Conservation (phyloP, 1,140 invertebrate genomes). For the Luehdorfia chinensis region DNA sequence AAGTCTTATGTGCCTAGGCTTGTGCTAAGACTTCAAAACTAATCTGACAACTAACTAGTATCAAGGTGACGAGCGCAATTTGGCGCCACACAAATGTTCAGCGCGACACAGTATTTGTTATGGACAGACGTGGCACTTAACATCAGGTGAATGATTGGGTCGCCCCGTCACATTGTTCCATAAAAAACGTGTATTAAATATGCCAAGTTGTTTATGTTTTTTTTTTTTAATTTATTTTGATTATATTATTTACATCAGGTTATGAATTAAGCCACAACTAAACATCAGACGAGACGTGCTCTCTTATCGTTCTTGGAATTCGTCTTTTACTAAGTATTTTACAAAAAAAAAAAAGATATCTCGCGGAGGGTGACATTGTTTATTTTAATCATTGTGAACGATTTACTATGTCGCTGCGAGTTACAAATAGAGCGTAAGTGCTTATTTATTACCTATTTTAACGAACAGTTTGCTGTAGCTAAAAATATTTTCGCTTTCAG, state of each 20-base stretch:
- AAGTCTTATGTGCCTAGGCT: too few relatives aligned
- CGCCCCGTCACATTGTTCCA: too few relatives aligned
- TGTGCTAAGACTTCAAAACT: too few relatives aligned
- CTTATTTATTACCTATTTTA: slow-evolving; percentile 19
- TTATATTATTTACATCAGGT: background rate
- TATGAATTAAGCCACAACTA: slow-evolving; percentile 25
- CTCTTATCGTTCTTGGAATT: slow-evolving; percentile 66
- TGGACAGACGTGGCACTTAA: too few relatives aligned
- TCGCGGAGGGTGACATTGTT: slow-evolving; percentile 50
- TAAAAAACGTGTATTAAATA: background rate
- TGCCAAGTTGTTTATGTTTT: too few relatives aligned
- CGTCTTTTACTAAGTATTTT: slow-evolving; percentile 68
- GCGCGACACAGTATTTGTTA: too few relatives aligned
- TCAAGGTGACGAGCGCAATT: too few relatives aligned
- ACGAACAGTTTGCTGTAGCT: background rate
- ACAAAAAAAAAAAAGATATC: slow-evolving; percentile 60
- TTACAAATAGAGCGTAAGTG: slow-evolving; percentile 16
- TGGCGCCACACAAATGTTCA: too few relatives aligned
- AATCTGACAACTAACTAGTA: too few relatives aligned
- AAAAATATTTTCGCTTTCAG: slow-evolving; percentile 14
- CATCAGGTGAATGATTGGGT: too few relatives aligned
- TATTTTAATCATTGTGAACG: slow-evolving; percentile 59
- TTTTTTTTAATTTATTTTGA: background rate
- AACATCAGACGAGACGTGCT: slow-evolving; percentile 42
- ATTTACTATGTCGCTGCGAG: slow-evolving; percentile 38